Evolutionary conservation across 2,113 vertebrate genomes (phyloP).

Genomic region (Grallaria varia): DNA sequence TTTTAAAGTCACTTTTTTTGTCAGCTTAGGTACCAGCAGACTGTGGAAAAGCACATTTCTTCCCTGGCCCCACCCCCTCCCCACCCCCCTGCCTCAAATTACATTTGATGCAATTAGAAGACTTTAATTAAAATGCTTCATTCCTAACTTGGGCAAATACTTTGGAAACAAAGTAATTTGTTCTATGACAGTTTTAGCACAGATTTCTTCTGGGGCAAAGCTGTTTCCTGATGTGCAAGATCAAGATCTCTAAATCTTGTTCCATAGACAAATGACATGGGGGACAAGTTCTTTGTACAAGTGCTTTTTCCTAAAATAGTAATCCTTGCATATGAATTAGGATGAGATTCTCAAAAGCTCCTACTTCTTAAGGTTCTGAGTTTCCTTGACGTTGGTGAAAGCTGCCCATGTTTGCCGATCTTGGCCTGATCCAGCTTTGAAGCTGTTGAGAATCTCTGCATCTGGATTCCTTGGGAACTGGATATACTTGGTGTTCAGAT

Average conservation of each 20-base stretch:
- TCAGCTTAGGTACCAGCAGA: not conserved
- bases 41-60: not conserved
- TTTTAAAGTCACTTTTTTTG: not conserved
- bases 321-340: not conserved
- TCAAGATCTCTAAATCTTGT: not conserved
- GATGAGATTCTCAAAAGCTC: not conserved
- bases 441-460: not conserved
- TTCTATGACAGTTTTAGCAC: not conserved
- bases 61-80: not conserved
- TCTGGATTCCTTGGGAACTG: not conserved
- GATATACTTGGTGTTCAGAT: not conserved
- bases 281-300: not conserved
- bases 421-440: not conserved
- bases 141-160: not conserved
- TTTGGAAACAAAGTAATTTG: constrained; percentile 20
- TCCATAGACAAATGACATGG: not conserved
- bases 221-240: not conserved
- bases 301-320: not conserved
- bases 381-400: not conserved
- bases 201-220: not conserved
- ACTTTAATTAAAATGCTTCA: constrained; percentile 14
- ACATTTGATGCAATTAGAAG: not conserved
- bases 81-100: not conserved
- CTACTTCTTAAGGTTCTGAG: not conserved
- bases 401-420: not conserved